Base-by-base conservation (phyloP, 2,797 vertebrate genomes). In the Paramormyrops hopkinsi region DNA sequence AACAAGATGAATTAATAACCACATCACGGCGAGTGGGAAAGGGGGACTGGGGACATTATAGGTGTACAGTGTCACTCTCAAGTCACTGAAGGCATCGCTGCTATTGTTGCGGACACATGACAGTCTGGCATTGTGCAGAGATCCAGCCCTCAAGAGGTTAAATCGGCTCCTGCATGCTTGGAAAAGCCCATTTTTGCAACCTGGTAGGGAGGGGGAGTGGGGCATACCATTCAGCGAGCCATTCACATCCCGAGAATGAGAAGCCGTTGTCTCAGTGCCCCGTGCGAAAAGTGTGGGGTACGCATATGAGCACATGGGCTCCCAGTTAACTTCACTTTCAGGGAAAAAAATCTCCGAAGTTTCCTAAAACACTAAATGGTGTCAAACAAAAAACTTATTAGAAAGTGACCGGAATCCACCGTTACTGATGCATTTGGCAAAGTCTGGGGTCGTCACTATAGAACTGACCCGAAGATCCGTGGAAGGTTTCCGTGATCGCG, bases 221-320 rank as follows among this genome's bases (percentile, higher is more conserved):
- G 86, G 56, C 90, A 59, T 87, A 85, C 90, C 89, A 90, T 89
- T 91, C 79, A 48, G 48, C 12, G 46, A 89, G 86, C 37, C 88
- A 86, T 51, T 86, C 54, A 62, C 29, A 17, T 50, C 46, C 62
- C 22, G 65, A 59, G 88, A 91, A 89, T 90, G 88, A 93, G 37
- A 93, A 92, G 92, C 93, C 92, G 88, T 92, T 92, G 93, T 93
- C 93, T 69, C 94, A 92, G 93, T 93, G 93, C 93, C 93, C 94
- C 92, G 92, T 92, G 93, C 91, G 91, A 91, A 91, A 92, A 92
- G 86, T 90, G 91, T 89, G 92, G 90, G 19, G 90, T 92, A 88
- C 91, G 91, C 89, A 91, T 62, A 65, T 51, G 25, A 54, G 51
- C n/a, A 62, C 79, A 56, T 37, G 22, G 53, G 87, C 73, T 19